Evolutionary conservation across 2,797 vertebrate genomes (phyloP), one percentile per base, ranked within the genome.

Genomic region (Valencia hispanica): DNA sequence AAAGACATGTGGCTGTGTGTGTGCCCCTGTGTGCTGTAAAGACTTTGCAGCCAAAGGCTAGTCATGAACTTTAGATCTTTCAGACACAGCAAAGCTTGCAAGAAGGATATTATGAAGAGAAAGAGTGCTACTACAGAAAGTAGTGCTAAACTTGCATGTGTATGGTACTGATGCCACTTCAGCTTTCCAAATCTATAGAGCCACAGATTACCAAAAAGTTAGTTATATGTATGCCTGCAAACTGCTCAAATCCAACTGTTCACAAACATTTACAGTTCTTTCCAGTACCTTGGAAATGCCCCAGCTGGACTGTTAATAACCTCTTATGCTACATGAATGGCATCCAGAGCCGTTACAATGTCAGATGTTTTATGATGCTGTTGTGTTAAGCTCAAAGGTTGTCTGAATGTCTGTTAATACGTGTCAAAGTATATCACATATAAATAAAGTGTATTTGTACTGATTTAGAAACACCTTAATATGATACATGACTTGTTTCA

Each of bases 1-100:
- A 83, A 81, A 71, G 61, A 10, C 1, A 34, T 77, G 43, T 69
- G 36, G 53, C 50, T 77, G 53, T 79, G 59, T 68, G n/a, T 72
- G 45, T 30, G 68, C 74, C 34, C 43, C 47, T 65, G 73, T 34
- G 27, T 51, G 59, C 63, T 57, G n/a, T 61, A 41, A 75, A 73
- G 34, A 32, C 25, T 79, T 30, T 61, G 79, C 69, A 79, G 82
- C 93, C 86, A 91, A 59, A 81, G 72, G 72, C 73, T 53, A 78
- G 71, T 72, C 45, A 68, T 71, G 68, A 85, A 76, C 70, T 36
- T 81, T 78, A 39, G 57, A 70, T 68, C 41, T 32, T 65, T 72
- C 59, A 82, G 63, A 76, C 17, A 66, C 71, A 77, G 32, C 72
- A 47, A 79, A 45, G 70, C 17, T 68, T 41, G 81, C 74, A 81